Evolutionary conservation across 2,888 invertebrate species (phyloP), one percentile per base, ranked within the genome.

Genomic region (Pristionchus japonicus): DNA sequence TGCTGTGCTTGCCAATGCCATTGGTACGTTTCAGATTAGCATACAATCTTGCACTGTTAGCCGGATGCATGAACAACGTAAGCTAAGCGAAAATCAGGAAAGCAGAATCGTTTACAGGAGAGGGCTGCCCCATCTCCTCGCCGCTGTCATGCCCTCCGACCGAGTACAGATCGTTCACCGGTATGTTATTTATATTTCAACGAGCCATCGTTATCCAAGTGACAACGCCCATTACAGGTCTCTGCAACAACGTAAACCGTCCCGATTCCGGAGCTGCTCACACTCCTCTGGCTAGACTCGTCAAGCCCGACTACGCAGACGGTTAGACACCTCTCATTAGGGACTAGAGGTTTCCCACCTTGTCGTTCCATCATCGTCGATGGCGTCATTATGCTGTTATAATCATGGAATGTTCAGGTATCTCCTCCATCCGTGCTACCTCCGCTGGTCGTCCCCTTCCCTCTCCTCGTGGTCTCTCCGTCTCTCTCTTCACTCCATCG

Each of bases 231-330:
- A 91, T 91, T 88, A 91, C 91, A 67, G 93, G 93, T 23, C 90
- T 92, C 57, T 94, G 94, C 91, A 94, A 94, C 91, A 94, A 94
- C 87, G 93, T 94, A 34, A 91, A 91, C 20, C 91, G 92, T 57
- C 94, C 94, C 0, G 91, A 92, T 77, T 92, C 92, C 92, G 94
- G 94, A 77, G 90, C 93, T 15, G 89, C 93, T 23, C 93, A 92
- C 88, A 91, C 94, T 31, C 93, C 94, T 11, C 89, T 94, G 88
- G 91, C 91, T 20, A 89, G 94, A 85, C 89, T 93, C 49, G 70
- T 95, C 49, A 90, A 91, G n/a, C 91, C 94, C 0, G 92, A 93
- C 67, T 94, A 94, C 87, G 90, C 91, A 2, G 94, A 94, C 88
- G 92, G 94, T 91, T 49, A 61, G 77, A n/a, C 61, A n/a, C 2